Conservation (phyloP, 2,888 invertebrate species). For the Lobophora halterata region DNA sequence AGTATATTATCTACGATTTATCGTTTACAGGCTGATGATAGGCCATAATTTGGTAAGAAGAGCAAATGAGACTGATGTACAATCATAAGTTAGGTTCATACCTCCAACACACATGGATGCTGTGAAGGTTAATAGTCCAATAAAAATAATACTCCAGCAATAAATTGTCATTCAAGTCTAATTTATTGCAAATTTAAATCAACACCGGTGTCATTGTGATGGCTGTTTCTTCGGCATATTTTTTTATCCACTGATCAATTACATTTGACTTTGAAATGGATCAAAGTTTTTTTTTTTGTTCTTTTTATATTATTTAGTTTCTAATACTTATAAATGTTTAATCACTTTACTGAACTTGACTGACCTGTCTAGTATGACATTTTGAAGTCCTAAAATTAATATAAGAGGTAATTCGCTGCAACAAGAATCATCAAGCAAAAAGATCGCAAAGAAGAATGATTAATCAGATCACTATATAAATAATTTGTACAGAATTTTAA, state of each 20-base stretch:
- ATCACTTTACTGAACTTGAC: no score
- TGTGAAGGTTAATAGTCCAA: slow-evolving; percentile 19
- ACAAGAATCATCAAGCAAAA: no score
- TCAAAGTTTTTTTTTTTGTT: slow-evolving; percentile 5
- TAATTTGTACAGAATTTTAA: no score
- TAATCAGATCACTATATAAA: no score
- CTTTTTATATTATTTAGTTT: slow-evolving; percentile 1
- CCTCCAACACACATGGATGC: slow-evolving; percentile 12
- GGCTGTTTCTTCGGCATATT: slow-evolving; percentile 12
- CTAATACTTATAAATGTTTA: slow-evolving; percentile 2
- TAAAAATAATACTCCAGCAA: slow-evolving; percentile 19
- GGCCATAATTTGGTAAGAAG: no score
- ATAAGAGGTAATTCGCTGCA: no score
- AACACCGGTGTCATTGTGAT: slow-evolving; percentile 15
- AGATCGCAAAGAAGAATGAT: no score
- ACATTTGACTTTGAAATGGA: slow-evolving; percentile 18
- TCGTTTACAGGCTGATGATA: no score
- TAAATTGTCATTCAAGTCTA: slow-evolving; percentile 19
- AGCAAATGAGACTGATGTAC: slow-evolving; percentile 5
- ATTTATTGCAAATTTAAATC: slow-evolving; percentile 26
- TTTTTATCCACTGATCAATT: slow-evolving; percentile 15
- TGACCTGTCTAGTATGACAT: slow-evolving; percentile 9
- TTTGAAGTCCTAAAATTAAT: no score
- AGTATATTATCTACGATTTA: no score
- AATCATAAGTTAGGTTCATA: slow-evolving; percentile 7